A percentile compares a stretch with the other conserved stretches of the same genome.
Conservation (phyloP, 2,797 vertebrate species). For the Vespertilio murinus region DNA sequence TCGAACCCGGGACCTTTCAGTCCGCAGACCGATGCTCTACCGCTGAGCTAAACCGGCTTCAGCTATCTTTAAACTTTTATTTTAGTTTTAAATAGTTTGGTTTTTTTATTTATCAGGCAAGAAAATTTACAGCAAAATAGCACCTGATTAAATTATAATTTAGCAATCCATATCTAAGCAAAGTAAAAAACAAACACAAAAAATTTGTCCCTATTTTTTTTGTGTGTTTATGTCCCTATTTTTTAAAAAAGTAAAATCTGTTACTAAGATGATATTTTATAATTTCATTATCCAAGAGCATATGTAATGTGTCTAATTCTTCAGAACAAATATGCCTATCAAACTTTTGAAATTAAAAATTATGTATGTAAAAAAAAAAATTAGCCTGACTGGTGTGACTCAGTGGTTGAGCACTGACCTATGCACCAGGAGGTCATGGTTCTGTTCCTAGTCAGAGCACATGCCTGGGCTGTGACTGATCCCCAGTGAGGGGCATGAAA, state of each 20-base stretch:
- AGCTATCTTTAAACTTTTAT: not conserved
- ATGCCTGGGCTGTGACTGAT: too few species aligned
- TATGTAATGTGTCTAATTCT: not conserved
- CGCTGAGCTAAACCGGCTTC: too few species aligned
- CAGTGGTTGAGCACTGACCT: too few species aligned
- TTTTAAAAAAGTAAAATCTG: not conserved
- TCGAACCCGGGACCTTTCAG: too few species aligned
- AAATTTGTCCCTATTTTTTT: not conserved
- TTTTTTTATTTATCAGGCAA: not conserved
- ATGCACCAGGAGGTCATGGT: too few species aligned
- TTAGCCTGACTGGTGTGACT: too few species aligned
- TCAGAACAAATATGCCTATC: not conserved
- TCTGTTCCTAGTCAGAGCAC: too few species aligned
- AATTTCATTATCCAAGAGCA: not conserved
- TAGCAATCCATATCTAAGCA: not conserved
- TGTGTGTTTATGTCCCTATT: not conserved
- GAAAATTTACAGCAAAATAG: conserved; percentile 19
- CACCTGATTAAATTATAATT: not conserved
- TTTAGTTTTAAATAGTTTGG: conserved; percentile 18
- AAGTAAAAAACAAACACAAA: not conserved
- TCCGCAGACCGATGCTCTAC: too few species aligned
- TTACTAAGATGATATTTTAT: not conserved
- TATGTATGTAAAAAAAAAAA: too few species aligned
- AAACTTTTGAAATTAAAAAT: conserved; percentile 17
- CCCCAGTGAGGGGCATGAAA: too few species aligned